Evolutionary conservation across 92 coral and sea anemone species (phyloP), one percentile per base, ranked within the genome.

Genomic region (Nematostella vectensis): DNA sequence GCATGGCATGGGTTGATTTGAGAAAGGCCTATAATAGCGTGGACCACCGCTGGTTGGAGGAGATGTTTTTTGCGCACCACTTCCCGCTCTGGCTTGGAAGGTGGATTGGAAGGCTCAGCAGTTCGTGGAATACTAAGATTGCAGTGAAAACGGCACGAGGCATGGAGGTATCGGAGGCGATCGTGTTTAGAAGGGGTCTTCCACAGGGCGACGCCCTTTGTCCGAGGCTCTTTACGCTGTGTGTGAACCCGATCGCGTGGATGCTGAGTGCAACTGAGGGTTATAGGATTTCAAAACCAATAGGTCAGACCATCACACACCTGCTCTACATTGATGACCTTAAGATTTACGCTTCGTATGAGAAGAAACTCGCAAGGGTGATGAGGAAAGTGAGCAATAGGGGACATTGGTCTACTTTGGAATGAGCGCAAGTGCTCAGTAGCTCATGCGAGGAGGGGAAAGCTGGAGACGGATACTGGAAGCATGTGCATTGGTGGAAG

Each of bases 191-290:
- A 55, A 39, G 10, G 27, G 69, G 62, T 16, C 50, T 50, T 3
- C 69, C 37, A 12, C 69, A 63, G 31, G 61, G 69, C 2, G 70
- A 44, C n/a, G 65, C 73, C 4, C 65, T 56, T 0, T 67, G n/a
- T n/a, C n/a, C n/a, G n/a, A n/a, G n/a, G n/a, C n/a, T n/a, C n/a
- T n/a, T n/a, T n/a, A n/a, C n/a, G n/a, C n/a, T n/a, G n/a, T n/a
- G n/a, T n/a, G n/a, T n/a, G n/a, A n/a, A n/a, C n/a, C n/a, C n/a
- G n/a, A 44, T 44, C 16, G 16, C 50, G 21, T 44, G 50, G 50
- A 44, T 44, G 50, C 50, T 44, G 21, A 44, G 50, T 44, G 50
- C 50, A 44, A 44, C 50, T 4, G 50, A 44, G 21, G 50, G 13
- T 12, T 12, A 44, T 24, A 44, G 8, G 21, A 4, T 44, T 12